Conservation (phyloP, 1,140 invertebrate species). For the Chionoecetes opilio region DNA sequence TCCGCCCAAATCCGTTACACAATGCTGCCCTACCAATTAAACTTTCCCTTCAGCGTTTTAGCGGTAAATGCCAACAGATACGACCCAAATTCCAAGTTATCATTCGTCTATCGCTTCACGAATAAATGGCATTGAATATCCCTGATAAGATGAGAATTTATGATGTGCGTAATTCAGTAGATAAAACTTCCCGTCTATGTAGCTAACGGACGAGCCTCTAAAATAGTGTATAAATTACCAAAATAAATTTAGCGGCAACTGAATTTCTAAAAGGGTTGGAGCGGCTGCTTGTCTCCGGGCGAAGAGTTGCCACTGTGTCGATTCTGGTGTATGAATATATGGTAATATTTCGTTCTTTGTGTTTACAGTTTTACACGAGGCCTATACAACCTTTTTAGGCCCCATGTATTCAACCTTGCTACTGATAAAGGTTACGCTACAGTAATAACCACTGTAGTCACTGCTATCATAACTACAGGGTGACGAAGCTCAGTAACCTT, state of each 20-base stretch:
- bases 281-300: constrained; percentile 61
- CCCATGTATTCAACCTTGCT: background rate
- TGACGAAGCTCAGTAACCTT: constrained; percentile 50
- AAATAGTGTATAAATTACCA: constrained; percentile 3
- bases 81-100: background rate
- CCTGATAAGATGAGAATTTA: background rate
- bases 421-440: too few species aligned
- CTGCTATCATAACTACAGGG: background rate
- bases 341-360: background rate
- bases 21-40: constrained; percentile 49
- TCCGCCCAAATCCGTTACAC: constrained; percentile 52
- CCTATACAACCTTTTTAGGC: background rate
- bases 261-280: constrained; percentile 52
- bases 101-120: background rate
- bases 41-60: constrained; percentile 55
- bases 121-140: background rate
- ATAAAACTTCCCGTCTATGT: background rate
- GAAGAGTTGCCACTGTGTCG: constrained; percentile 10
- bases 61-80: background rate
- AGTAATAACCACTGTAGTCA: too few species aligned
- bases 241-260: constrained; percentile 44
- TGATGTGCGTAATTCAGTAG: background rate
- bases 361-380: background rate
- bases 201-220: constrained; percentile 14
- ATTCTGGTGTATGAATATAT: background rate